Conservation (phyloP, 2,888 invertebrate genomes). For the Pharmacophagus antenor region DNA sequence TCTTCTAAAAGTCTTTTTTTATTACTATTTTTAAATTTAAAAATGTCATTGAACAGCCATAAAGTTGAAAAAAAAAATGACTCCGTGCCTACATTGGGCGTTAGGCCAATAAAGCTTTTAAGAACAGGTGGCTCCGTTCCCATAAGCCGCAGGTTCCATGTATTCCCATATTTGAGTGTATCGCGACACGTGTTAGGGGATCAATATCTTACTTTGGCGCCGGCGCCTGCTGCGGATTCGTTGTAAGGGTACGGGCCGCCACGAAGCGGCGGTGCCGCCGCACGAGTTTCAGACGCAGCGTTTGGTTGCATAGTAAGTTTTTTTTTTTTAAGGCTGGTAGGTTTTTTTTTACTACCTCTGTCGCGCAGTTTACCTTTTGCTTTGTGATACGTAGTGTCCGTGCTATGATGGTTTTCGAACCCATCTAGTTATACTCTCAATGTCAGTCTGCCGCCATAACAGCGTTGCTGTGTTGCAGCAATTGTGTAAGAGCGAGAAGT, state of each 20-base stretch:
- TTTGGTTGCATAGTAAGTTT: too few relatives aligned
- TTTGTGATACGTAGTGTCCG: too few relatives aligned
- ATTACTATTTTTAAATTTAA: too few relatives aligned
- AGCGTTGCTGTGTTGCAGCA: too few relatives aligned
- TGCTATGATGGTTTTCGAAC: too few relatives aligned
- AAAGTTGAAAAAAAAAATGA: background rate
- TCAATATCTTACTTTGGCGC: slow-evolving; percentile 70
- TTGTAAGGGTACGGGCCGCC: slow-evolving; percentile 34
- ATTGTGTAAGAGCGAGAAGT: too few relatives aligned
- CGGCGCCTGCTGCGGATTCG: slow-evolving; percentile 54
- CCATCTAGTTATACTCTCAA: too few relatives aligned
- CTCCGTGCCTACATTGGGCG: slow-evolving; percentile 40
- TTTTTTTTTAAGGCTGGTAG: too few relatives aligned
- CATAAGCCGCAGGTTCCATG: slow-evolving; percentile 54
- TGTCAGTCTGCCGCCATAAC: too few relatives aligned
- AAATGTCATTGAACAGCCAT: background rate
- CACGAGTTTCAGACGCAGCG: slow-evolving; percentile 27
- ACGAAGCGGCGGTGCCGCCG: slow-evolving; percentile 33
- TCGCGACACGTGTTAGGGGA: slow-evolving; percentile 67
- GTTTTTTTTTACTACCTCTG: too few relatives aligned
- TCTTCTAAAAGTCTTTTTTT: too few relatives aligned
- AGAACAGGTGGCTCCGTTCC: slow-evolving; percentile 67
- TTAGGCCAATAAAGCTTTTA: slow-evolving; percentile 62
- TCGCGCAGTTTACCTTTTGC: too few relatives aligned
- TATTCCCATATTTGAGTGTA: slow-evolving; percentile 34